A percentile compares a stretch with the other conserved stretches of the same genome.
These are phyloP conservation scores for Tribolium castaneum DNA, from an alignment of 1,140 invertebrate species.

Conservation along the genomic window DNA sequence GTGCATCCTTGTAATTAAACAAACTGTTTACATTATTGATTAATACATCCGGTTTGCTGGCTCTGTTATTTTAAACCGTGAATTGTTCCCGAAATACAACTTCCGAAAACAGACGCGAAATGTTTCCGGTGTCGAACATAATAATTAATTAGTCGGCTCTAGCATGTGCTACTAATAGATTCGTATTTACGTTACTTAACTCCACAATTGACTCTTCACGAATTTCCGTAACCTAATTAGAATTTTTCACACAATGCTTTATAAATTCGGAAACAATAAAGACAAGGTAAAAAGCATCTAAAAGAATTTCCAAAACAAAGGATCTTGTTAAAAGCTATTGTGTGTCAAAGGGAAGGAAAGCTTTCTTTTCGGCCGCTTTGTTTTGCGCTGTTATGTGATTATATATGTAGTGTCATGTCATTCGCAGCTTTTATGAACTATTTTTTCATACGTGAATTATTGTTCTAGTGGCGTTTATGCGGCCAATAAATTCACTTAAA, in stretches of 20 bases:
- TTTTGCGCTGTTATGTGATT: constrained; percentile 13
- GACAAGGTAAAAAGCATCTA: constrained; percentile 23
- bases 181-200: neutral
- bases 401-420: neutral
- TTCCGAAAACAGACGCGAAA: constrained; percentile 24
- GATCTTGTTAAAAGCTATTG: constrained; percentile 34
- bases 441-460: neutral
- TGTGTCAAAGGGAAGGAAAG: constrained; percentile 25
- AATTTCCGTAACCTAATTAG: neutral
- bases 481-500: constrained; percentile 12
- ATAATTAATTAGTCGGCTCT: constrained; percentile 19
- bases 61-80: constrained; percentile 8
- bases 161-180: neutral
- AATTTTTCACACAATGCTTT: constrained; percentile 10
- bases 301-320: constrained; percentile 30
- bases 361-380: constrained; percentile 24
- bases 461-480: neutral
- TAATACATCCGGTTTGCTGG: constrained; percentile 11
- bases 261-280: constrained; percentile 25
- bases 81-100: constrained; percentile 24
- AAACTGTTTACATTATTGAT: constrained; percentile 19
- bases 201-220: neutral
- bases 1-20: neutral
- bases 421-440: neutral
- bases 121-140: constrained; percentile 26